Base-by-base conservation (phyloP, 1,140 invertebrate genomes). In the Dermatophagoides farinae region DNA sequence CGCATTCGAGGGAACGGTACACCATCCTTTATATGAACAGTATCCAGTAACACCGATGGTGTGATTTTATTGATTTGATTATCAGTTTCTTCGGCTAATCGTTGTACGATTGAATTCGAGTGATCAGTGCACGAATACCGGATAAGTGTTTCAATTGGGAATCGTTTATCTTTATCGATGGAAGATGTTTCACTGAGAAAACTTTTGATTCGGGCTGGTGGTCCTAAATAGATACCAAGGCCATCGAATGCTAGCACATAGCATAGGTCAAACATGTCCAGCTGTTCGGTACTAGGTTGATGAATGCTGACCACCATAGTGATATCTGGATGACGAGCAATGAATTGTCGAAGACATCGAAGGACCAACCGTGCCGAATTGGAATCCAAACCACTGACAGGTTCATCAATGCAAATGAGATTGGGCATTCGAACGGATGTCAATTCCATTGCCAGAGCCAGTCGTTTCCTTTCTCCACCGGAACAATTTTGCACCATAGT, bases 401-500 rank as follows among this genome's bases (percentile, higher is more conserved):
- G 71, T 57, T 72, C 71, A 64, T 72, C 71, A 23, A 72, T 40
- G 14, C 49, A 43, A 40, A 61, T 40, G 1, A 61, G 23, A 43
- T 58, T 58, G 1, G 57, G 57, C 43, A 44, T 50, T 6, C 12
- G 18, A 20, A 20, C 20, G 1, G 22, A 50, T 14, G n/a, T 50
- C 12, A 54, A 16, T 38, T 54, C 52, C 11, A 40, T 1, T 4
- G 52, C 52, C 5, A 54, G 16, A 4, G 52, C 22, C 5, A 54
- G 10, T 4, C 52, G 25, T 54, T 54, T 54, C 1, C 18, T 4
- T 38, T 54, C 6, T 4, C 52, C 52, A 37, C 52, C 52, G 16
- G 31, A 38, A 18, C 95, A 76, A 67, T 81, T 82, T 46, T 78
- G 79, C 5, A 86, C 81, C 62, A 82, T 74, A 0, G 85, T 91